phyloP scores from a whole-genome alignment of 2,797 vertebrate species.

The Calcarius lapponicus region DNA sequence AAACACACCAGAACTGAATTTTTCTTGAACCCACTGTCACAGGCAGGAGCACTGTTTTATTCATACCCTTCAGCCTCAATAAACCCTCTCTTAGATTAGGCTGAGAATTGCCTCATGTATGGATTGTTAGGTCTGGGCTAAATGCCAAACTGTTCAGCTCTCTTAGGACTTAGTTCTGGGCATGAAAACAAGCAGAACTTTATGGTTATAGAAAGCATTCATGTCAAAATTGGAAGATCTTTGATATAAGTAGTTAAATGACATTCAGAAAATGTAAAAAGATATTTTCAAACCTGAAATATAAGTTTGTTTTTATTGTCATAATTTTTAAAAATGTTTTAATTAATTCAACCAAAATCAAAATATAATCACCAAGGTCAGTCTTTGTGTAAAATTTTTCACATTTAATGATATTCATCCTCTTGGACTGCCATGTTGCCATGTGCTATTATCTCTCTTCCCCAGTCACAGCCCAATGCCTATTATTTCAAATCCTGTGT shows the following conservation, averaged over 20 bases:
- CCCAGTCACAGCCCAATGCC: accelerated
- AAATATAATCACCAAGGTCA: not conserved
- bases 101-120: not conserved
- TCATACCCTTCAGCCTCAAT: not conserved
- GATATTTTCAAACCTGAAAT: not conserved
- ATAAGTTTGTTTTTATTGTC: not conserved
- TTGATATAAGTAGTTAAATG: not conserved
- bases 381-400: not conserved
- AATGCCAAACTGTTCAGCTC: not conserved
- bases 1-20: not conserved
- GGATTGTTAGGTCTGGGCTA: not conserved
- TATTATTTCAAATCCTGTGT: not conserved
- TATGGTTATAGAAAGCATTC: not conserved
- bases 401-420: not conserved
- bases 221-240: not conserved
- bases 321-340: not conserved
- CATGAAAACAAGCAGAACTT: not conserved
- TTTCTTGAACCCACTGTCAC: not conserved
- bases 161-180: not conserved
- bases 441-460: not conserved
- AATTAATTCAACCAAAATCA: not conserved
- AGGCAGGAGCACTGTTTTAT: not conserved
- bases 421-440: not conserved
- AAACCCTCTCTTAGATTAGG: not conserved
- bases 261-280: not conserved